A percentile compares a stretch with the other conserved stretches of the same genome.
phyloP scores from a whole-genome alignment of 2,797 vertebrate species.

The Pteropus rufus region DNA sequence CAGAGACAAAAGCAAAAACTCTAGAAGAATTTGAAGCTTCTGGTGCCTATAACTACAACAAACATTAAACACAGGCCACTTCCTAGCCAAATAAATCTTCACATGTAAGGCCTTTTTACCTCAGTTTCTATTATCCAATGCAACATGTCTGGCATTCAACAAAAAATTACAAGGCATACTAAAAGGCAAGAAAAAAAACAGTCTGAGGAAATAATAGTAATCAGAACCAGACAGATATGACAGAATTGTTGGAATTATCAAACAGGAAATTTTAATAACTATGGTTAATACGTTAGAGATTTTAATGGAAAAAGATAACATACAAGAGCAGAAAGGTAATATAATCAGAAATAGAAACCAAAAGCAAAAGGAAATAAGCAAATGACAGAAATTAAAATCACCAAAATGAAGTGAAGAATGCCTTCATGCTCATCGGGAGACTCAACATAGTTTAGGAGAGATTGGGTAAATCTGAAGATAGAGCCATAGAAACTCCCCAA shows the following conservation, averaged over 20 bases:
- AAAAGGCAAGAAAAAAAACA: neutral
- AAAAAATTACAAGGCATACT: neutral
- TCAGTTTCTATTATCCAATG: neutral
- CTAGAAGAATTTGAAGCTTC: neutral
- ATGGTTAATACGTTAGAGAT: neutral
- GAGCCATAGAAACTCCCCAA: neutral
- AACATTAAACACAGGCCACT: neutral
- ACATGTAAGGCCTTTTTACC: neutral
- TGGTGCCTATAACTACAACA: neutral
- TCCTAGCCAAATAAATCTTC: neutral
- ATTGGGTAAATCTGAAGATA: neutral
- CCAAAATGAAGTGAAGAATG: neutral
- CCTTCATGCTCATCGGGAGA: neutral
- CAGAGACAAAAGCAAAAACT: neutral
- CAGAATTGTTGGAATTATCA: neutral
- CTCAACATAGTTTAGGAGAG: neutral
- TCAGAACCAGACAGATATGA: neutral
- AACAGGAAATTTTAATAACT: neutral
- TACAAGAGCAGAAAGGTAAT: neutral
- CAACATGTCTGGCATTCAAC: neutral
- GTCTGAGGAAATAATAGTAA: neutral
- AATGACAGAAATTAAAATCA: neutral
- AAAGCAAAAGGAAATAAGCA: conserved; percentile 4
- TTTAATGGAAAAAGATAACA: neutral
- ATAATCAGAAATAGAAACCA: neutral